Evolutionary conservation across 2,113 vertebrate genomes (phyloP), one percentile per base, ranked within the genome.

Genomic region (Aviceda subcristata): DNA sequence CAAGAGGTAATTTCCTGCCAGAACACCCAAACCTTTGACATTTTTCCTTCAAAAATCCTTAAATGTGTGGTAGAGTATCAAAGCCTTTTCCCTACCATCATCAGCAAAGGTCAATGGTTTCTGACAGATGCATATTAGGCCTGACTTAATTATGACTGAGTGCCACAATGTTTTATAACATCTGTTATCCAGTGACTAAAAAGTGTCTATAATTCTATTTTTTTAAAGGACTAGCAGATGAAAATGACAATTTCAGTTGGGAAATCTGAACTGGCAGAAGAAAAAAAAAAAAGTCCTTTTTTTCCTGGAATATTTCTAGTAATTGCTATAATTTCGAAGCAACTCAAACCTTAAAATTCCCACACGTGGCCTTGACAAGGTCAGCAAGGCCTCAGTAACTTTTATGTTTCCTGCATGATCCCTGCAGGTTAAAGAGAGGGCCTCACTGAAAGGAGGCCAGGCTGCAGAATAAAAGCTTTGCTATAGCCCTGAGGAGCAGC

Each of bases 281-380:
- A 56, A 18, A 55, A 77, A 89, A 94, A 94, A 78, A 82, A 77
- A 71, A 45, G 12, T 15, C 27, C 4, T 57, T 93, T 98, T 98
- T 98, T 90, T 98, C 98, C 98, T 98, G 98, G 98, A 98, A 99
- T 99, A 98, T 99, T 98, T 98, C 66, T 98, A 98, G 98, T 99
- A 99, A 99, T 99, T 99, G 98, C 98, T 98, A 97, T 99, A 99
- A 99, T 99, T 99, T 99, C 98, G 97, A 98, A 99, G 98, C 97
- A 98, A 98, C 97, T 98, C 98, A 98, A 98, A 98, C 98, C 94
- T 98, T 98, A 97, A 97, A 99, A 99, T 99, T 99, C 98, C 98
- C 98, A 98, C 98, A 98, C 98, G 98, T 98, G 98, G 98, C 98
- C 98, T 98, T 99, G 98, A 99, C 98, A 99, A 96, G 98, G 99